Evolutionary conservation across 2,888 invertebrate genomes (phyloP).

Genomic region (Coelinius sp.): DNA sequence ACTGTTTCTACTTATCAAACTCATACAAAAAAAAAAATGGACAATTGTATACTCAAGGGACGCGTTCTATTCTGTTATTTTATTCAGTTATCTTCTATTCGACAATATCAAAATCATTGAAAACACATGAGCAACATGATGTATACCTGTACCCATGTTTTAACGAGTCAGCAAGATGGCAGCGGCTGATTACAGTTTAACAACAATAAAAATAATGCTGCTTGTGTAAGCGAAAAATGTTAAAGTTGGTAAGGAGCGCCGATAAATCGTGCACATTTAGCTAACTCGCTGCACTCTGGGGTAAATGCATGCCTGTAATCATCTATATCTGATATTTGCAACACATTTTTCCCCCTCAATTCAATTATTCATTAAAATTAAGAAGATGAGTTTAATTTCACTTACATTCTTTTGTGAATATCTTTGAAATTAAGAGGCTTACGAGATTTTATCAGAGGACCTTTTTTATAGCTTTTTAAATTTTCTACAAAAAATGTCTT

Average conservation of each 20-base stretch:
- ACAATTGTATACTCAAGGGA: too few relatives aligned
- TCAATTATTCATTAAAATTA: neutral
- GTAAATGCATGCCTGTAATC: conserved; percentile 39
- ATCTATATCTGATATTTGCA: neutral
- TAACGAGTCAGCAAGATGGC: conserved; percentile 74
- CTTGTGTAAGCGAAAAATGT: conserved; percentile 52
- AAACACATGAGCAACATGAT: conserved; percentile 22
- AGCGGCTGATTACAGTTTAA: conserved; percentile 67
- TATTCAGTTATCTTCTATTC: neutral
- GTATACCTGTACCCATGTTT: conserved; percentile 37
- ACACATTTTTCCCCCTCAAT: neutral
- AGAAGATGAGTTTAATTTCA: neutral
- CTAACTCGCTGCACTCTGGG: conserved; percentile 62
- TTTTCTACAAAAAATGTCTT: too few relatives aligned
- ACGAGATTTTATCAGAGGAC: neutral
- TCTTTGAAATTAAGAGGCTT: neutral
- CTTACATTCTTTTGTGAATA: neutral
- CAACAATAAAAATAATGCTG: conserved; percentile 49
- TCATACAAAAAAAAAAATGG: neutral
- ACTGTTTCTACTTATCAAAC: neutral
- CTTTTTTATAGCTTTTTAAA: too few relatives aligned
- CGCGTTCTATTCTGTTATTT: neutral
- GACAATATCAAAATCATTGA: neutral
- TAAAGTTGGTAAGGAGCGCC: conserved; percentile 45
- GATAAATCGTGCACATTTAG: conserved; percentile 50